Conservation (phyloP, 2,113 vertebrate genomes). For the Chloropsis cyanopogon region DNA sequence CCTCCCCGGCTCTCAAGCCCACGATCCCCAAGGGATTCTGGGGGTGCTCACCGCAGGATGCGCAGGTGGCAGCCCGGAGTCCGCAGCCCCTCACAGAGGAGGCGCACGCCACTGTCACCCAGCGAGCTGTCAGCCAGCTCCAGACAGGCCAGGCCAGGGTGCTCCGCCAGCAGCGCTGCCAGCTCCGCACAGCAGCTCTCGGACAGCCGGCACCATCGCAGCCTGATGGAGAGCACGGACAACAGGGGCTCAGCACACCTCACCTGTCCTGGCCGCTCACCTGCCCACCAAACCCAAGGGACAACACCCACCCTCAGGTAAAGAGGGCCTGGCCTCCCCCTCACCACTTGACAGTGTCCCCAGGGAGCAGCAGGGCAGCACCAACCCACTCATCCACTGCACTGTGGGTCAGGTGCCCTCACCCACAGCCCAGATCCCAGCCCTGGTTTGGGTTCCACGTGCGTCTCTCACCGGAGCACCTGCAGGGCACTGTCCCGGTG, state of each 20-base stretch:
- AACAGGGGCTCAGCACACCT: neutral
- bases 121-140: neutral
- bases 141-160: neutral
- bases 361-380: neutral
- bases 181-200: neutral
- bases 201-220: neutral
- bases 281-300: neutral
- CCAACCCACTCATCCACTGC: neutral
- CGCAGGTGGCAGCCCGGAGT: neutral
- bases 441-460: rapidly evolving
- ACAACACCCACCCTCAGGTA: neutral
- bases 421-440: rapidly evolving
- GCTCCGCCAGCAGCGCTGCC: neutral
- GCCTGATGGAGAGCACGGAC: neutral
- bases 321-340: no score
- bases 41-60: neutral
- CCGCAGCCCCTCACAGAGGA: slow-evolving; percentile 6
- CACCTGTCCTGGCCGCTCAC: neutral
- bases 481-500: neutral
- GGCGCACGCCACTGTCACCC: neutral
- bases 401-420: rapidly evolving
- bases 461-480: neutral
- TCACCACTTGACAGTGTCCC: neutral
- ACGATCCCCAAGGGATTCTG: rapidly evolving
- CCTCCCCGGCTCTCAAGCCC: rapidly evolving